These are phyloP conservation scores for Podarcis muralis DNA, from an alignment of 2,113 vertebrate genomes.

Conservation along the genomic window DNA sequence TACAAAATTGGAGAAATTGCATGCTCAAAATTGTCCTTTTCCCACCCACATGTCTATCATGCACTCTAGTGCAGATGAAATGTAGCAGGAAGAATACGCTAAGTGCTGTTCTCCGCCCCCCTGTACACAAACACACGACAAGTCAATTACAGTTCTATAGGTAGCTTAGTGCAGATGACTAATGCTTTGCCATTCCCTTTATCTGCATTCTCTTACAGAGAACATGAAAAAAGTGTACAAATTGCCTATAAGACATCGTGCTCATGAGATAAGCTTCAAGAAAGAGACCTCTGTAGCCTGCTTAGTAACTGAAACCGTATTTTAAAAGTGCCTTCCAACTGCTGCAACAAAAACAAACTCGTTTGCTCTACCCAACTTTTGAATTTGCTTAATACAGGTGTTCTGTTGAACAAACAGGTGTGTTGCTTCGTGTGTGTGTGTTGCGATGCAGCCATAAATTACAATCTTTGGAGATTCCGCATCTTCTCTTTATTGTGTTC, in stretches of 20 bases:
- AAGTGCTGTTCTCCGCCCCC: neutral
- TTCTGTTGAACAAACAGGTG: neutral
- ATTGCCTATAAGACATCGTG: conserved; percentile 1
- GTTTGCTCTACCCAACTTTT: neutral
- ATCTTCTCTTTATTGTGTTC: neutral
- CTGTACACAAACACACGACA: neutral
- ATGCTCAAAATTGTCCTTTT: neutral
- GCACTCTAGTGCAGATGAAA: neutral
- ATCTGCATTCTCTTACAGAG: conserved; percentile 11
- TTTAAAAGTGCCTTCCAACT: neutral
- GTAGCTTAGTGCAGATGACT: neutral
- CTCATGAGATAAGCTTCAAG: neutral
- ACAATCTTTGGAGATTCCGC: neutral
- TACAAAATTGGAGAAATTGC: neutral
- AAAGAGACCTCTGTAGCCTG: neutral
- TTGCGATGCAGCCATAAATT: too few relatives aligned
- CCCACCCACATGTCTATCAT: neutral
- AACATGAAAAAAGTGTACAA: neutral
- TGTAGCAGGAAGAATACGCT: neutral
- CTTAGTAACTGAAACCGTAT: neutral
- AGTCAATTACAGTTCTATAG: neutral
- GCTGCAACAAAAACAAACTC: neutral
- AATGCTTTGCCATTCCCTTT: neutral
- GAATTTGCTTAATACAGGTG: conserved; percentile 1
- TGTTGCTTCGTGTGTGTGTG: neutral